Evolutionary conservation across 2,797 vertebrate genomes (phyloP).

Genomic region (Artibeus lituratus): DNA sequence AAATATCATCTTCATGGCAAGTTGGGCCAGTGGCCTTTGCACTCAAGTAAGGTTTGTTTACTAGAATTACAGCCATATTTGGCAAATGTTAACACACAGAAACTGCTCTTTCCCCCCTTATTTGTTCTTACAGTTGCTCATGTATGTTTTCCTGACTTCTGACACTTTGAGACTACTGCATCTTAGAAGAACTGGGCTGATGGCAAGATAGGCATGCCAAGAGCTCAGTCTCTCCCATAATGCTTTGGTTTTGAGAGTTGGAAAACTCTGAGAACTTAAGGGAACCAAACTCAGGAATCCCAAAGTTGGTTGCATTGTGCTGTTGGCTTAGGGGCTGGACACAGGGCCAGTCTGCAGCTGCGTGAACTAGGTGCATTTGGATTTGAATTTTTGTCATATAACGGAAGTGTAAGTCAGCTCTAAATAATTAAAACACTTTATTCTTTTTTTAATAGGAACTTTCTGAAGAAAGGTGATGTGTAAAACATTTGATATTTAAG

Average conservation of each 20-base stretch:
- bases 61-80: slow-evolving; percentile 36
- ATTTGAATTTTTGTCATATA: slow-evolving; percentile 68
- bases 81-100: not conserved
- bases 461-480: slow-evolving; percentile 81
- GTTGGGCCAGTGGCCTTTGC: slow-evolving; percentile 29
- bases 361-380: slow-evolving; percentile 55
- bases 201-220: not conserved
- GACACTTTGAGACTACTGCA: slow-evolving; percentile 47
- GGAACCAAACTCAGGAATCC: slow-evolving; percentile 82
- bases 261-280: slow-evolving; percentile 76
- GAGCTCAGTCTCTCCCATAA: slow-evolving; percentile 47
- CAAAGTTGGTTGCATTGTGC: slow-evolving; percentile 71
- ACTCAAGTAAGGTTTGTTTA: slow-evolving; percentile 40
- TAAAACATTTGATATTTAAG: slow-evolving; percentile 86
- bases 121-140: not conserved
- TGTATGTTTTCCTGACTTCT: slow-evolving; percentile 3
- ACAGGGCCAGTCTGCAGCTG: not conserved
- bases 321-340: slow-evolving; percentile 73
- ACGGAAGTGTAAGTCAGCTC: slow-evolving; percentile 80
- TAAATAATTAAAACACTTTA: slow-evolving; percentile 77
- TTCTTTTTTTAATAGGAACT: slow-evolving; percentile 79
- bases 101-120: not conserved
- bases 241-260: slow-evolving; percentile 76
- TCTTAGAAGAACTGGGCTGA: slow-evolving; percentile 41
- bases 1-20: not conserved